A percentile compares a stretch with the other conserved stretches of the same genome.
phyloP scores from a whole-genome alignment of 30 jellyfish, hydroid and myxozoan species.

The Nemopilema nomurai region DNA sequence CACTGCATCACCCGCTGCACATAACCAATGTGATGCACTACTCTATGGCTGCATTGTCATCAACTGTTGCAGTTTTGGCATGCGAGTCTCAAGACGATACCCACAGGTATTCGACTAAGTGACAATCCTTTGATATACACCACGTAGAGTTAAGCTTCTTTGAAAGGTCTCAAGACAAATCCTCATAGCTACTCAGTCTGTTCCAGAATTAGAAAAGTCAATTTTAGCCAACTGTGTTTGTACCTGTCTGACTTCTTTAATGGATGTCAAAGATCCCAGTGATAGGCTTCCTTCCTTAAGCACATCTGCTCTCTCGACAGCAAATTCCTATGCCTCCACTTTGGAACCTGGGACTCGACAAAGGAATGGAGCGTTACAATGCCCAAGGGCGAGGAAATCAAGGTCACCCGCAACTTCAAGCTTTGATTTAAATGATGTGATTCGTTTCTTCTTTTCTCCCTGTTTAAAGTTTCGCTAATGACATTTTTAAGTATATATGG shows the following conservation, averaged over 20 bases:
- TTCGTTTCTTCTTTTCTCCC: no score
- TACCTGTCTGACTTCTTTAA: no score
- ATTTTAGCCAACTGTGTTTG: no score
- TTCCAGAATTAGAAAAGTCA: no score
- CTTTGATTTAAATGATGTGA: neutral
- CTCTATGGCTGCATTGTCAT: conserved; percentile 85
- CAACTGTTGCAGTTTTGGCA: conserved; percentile 82
- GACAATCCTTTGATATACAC: neutral
- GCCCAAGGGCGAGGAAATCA: conserved; percentile 78
- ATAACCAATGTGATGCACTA: conserved; percentile 65
- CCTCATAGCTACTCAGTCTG: no score
- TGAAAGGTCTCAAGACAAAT: no score
- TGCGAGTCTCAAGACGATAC: conserved; percentile 75
- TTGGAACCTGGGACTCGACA: conserved; percentile 93
- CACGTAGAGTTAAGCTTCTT: neutral
- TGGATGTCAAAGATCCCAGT: no score
- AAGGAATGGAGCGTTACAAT: conserved; percentile 93
- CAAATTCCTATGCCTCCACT: conserved; percentile 81
- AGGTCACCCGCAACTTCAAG: conserved; percentile 21
- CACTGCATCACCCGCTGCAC: conserved; percentile 89
- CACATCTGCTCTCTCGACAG: conserved; percentile 24
- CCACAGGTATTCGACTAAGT: conserved; percentile 61
- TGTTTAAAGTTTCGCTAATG: no score
- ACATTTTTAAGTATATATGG: no score
- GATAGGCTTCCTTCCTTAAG: neutral